Evolutionary conservation across 2,113 vertebrate species (phyloP).

Genomic region (Pogonocichla stellata): DNA sequence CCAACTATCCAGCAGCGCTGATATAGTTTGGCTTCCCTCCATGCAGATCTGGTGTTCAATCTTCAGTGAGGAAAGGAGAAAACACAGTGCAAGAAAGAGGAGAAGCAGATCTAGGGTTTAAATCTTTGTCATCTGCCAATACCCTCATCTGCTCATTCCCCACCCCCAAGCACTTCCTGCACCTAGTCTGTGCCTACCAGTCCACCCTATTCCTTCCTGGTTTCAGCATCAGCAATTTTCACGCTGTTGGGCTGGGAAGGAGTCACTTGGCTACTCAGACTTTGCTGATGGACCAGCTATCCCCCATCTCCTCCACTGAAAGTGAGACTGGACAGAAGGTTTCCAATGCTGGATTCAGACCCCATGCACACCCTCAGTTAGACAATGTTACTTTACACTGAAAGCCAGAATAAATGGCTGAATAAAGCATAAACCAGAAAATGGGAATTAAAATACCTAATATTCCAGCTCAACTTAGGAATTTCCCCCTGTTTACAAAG

Average conservation of each 20-base stretch:
- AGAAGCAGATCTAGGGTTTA: not conserved
- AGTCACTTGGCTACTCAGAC: not conserved
- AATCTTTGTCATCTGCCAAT: not conserved
- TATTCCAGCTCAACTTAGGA: not conserved
- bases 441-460: not conserved
- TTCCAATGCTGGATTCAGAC: not conserved
- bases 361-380: fast-evolving
- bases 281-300: not conserved
- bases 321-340: not conserved
- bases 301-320: not conserved
- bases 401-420: not conserved
- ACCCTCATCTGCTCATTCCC: fast-evolving
- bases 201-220: too few species aligned
- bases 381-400: not conserved
- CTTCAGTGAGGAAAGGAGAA: not conserved
- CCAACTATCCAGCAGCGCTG: not conserved
- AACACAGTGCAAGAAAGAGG: not conserved
- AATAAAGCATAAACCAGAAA: not conserved
- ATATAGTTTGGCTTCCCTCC: not conserved
- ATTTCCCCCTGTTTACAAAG: not conserved
- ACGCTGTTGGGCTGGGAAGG: not conserved
- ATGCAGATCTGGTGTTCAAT: fast-evolving
- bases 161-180: not conserved
- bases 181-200: not conserved
- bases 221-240: not conserved